phyloP scores from a whole-genome alignment of 2,888 invertebrate species.

The Leptinotarsa haldemani region DNA sequence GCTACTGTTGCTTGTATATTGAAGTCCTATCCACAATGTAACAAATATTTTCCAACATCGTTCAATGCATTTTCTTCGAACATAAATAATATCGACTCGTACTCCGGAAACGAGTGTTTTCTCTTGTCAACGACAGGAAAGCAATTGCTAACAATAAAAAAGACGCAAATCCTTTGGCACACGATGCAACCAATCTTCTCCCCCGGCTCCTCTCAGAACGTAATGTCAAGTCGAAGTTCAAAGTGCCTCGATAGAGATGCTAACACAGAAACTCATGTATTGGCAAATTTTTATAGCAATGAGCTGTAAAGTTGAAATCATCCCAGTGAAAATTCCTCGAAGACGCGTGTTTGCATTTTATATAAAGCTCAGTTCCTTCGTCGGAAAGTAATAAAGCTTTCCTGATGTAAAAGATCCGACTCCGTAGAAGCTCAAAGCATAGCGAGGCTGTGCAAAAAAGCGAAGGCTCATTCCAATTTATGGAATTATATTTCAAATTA shows the following conservation, averaged over 20 bases:
- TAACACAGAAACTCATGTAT: slow-evolving; percentile 26
- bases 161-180: background rate
- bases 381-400: slow-evolving; percentile 57
- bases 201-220: background rate
- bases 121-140: background rate
- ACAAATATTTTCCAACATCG: too few relatives aligned
- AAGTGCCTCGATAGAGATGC: slow-evolving; percentile 4
- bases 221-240: slow-evolving; percentile 10
- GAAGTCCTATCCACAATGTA: too few relatives aligned
- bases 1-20: too few relatives aligned
- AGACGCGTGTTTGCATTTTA: slow-evolving; percentile 58
- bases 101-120: background rate
- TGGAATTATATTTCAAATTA: slow-evolving; percentile 56
- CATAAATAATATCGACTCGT: background rate
- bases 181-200: background rate
- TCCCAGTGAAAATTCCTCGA: slow-evolving; percentile 46
- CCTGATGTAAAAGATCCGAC: slow-evolving; percentile 53
- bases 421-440: slow-evolving; percentile 49
- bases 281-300: slow-evolving; percentile 40
- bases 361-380: slow-evolving; percentile 55
- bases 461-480: slow-evolving; percentile 50
- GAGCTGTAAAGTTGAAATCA: slow-evolving; percentile 41
- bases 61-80: too few relatives aligned
- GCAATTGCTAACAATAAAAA: background rate
- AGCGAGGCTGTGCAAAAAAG: slow-evolving; percentile 51